Percentiles rank a stretch among this genome's conserved stretches.
Conservation (phyloP, 2,888 invertebrate genomes). For the Masnerella sp. region DNA sequence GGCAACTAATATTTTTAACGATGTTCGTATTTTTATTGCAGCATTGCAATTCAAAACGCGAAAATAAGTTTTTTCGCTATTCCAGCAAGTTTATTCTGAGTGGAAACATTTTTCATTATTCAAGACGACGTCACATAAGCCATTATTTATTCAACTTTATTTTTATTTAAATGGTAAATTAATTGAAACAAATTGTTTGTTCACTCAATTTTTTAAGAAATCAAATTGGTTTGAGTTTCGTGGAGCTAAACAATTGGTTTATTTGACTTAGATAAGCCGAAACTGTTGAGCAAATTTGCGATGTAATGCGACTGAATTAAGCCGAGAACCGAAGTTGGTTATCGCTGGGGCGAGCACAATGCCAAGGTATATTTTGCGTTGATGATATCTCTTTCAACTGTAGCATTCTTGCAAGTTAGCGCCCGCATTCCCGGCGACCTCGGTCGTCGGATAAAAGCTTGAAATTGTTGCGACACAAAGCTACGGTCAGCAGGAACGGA, state of each 20-base stretch:
- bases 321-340: conserved; percentile 45
- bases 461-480: conserved; percentile 56
- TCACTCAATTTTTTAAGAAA: too few relatives aligned
- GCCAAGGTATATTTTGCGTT: conserved; percentile 35
- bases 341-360: conserved; percentile 40
- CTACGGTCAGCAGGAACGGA: conserved; percentile 37
- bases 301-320: conserved; percentile 48
- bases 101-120: not conserved
- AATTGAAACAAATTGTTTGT: too few relatives aligned
- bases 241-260: conserved; percentile 26
- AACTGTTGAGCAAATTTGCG: conserved; percentile 52
- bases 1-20: conserved; percentile 21
- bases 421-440: conserved; percentile 68
- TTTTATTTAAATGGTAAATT: not conserved
- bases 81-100: too few relatives aligned
- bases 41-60: not conserved
- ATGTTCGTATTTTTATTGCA: conserved; percentile 22
- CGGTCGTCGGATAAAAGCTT: conserved; percentile 63
- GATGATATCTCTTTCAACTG: conserved; percentile 55
- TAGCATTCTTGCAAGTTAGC: conserved; percentile 67
- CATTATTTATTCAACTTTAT: not conserved
- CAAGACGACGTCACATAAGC: not conserved
- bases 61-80: conserved; percentile 7
- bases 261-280: conserved; percentile 40
- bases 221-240: too few relatives aligned